Evolutionary conservation across 2,797 vertebrate genomes (phyloP), one percentile per base, ranked within the genome.

Genomic region (Setipinna tenuifilis): DNA sequence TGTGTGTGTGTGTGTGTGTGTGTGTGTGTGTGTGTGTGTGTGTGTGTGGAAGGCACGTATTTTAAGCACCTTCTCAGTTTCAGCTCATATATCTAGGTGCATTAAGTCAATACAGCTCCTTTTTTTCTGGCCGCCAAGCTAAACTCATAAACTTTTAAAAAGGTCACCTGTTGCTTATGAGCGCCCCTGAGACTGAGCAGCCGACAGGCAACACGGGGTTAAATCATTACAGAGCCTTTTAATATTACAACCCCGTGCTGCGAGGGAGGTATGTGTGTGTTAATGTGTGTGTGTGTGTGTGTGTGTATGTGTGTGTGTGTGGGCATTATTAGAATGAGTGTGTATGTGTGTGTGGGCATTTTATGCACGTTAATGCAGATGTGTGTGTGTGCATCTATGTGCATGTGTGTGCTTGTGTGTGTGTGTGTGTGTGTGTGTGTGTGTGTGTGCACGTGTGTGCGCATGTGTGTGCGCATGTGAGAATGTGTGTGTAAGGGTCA

Each of bases 91-190:
- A 71, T 71, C 65, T 31, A 71, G 65, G 4, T 11, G 25, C 12
- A 31, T 31, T 71, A 31, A 35, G 65, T 71, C 65, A 10, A 71
- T 35, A 71, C 25, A 3, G 5, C 25, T 71, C 11, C 12, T 35
- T 68, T 68, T 71, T 17, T 35, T 71, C 28, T 35, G 2, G 68
- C 28, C 68, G 68, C 68, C 68, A 75, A 75, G 86, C 6, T 11
- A 31, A 75, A 75, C 68, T 75, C 28, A 19, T 75, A 41, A 75
- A 35, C 2, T 19, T 75, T 75, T 21, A 2, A 62, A 86, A 81
- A 88, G 89, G 85, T 82, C 85, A 84, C 82, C 75, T 87, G 84
- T 54, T 78, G n/a, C 83, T 88, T 41, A 28, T 75, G 65, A 71
- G 25, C 28, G 1, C 65, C 17, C 65, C 65, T 71, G 31, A 35